phyloP scores from a whole-genome alignment of 2,113 vertebrate genomes.

The Nanorana parkeri region DNA sequence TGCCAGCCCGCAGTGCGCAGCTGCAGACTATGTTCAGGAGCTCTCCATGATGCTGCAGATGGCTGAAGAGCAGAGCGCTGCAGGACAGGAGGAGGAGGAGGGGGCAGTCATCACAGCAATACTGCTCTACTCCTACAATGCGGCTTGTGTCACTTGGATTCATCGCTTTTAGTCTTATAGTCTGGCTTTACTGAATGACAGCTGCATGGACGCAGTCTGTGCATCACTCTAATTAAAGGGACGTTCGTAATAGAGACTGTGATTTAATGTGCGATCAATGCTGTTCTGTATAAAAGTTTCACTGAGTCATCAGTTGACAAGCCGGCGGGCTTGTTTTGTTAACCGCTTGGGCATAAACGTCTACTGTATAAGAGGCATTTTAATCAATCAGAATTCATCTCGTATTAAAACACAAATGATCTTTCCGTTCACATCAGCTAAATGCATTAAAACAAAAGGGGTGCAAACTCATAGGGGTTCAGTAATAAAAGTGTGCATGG shows the following conservation, averaged over 20 bases:
- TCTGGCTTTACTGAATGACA: neutral
- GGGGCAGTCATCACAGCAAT: neutral
- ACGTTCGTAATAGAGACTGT: neutral
- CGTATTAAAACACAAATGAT: neutral
- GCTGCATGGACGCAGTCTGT: neutral
- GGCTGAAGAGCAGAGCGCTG: neutral
- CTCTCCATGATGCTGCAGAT: slow-evolving; percentile 78
- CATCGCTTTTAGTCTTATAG: neutral
- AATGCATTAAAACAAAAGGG: too few relatives aligned
- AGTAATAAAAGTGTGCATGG: too few relatives aligned
- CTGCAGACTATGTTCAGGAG: slow-evolving; percentile 52
- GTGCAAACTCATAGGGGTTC: too few relatives aligned
- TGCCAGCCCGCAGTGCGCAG: neutral
- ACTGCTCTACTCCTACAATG: slow-evolving; percentile 5
- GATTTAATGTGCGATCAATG: neutral
- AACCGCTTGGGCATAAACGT: too few relatives aligned
- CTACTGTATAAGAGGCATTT: too few relatives aligned
- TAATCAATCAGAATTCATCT: too few relatives aligned
- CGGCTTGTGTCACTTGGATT: slow-evolving; percentile 28
- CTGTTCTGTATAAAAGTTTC: neutral
- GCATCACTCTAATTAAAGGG: neutral
- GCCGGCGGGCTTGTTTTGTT: too few relatives aligned
- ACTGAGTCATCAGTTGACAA: neutral
- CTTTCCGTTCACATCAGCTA: too few relatives aligned
- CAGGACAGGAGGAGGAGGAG: neutral